Evolutionary conservation across 2,888 invertebrate species (phyloP).

Genomic region (Fragum fragum): DNA sequence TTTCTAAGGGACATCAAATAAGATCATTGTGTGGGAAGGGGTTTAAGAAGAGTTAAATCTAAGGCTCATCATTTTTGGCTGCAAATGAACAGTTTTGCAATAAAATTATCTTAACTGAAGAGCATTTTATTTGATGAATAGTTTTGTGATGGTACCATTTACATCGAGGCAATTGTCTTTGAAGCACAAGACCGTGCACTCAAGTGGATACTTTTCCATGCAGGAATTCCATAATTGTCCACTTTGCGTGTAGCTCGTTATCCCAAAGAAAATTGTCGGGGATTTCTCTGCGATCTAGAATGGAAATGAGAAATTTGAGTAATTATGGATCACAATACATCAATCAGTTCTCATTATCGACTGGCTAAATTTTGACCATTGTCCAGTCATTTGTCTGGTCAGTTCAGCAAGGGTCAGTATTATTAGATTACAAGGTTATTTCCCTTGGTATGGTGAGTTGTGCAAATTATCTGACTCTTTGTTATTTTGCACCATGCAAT

Average conservation of each 20-base stretch:
- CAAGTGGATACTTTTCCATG: conserved; percentile 26
- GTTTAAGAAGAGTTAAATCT: too few relatives aligned
- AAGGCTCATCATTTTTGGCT: not conserved
- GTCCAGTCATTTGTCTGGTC: conserved; percentile 9
- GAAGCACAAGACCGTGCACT: conserved; percentile 16
- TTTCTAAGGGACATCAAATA: too few relatives aligned
- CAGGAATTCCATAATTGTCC: conserved; percentile 31
- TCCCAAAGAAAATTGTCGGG: conserved; percentile 47
- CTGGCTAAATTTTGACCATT: conserved; percentile 40
- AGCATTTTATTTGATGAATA: conserved; percentile 17
- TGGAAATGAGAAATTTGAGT: conserved; percentile 57
- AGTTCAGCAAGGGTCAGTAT: conserved; percentile 11
- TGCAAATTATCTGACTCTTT: too few relatives aligned
- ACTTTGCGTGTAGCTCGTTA: conserved; percentile 25
- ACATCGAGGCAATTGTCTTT: conserved; percentile 26
- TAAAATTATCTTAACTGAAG: conserved; percentile 25
- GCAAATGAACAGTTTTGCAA: conserved; percentile 18
- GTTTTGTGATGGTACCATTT: conserved; percentile 17
- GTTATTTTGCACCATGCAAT: too few relatives aligned
- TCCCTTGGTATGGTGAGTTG: conserved; percentile 21
- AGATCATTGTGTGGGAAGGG: too few relatives aligned
- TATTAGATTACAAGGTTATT: conserved; percentile 20
- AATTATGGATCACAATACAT: conserved; percentile 50
- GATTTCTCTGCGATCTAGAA: conserved; percentile 41
- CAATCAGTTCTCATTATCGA: conserved; percentile 48